phyloP scores from a whole-genome alignment of 2,888 invertebrate species.

The Cephus sareptanus region DNA sequence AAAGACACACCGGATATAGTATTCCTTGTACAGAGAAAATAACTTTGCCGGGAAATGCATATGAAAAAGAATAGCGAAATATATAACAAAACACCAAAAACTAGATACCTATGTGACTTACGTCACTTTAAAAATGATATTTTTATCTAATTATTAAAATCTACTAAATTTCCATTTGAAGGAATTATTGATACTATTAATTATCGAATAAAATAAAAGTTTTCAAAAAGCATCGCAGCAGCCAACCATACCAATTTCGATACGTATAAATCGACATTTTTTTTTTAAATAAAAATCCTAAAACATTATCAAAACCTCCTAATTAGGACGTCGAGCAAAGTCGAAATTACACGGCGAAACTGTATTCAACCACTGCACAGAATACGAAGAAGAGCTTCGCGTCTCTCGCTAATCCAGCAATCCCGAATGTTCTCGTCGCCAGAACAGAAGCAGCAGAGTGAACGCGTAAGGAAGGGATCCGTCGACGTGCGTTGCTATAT shows the following conservation, averaged over 20 bases:
- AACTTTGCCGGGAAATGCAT: background rate
- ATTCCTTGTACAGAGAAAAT: background rate
- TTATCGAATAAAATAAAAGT: background rate
- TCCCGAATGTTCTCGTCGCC: constrained; percentile 37
- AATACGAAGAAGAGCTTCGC: background rate
- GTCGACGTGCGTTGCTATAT: background rate
- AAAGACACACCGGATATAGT: background rate
- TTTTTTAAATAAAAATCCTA: no score
- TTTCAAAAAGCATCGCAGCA: background rate
- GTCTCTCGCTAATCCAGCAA: constrained; percentile 35
- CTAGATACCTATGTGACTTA: background rate
- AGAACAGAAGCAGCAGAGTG: constrained; percentile 22
- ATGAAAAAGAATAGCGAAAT: no score
- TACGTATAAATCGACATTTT: no score
- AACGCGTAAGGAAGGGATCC: background rate
- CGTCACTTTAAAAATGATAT: background rate
- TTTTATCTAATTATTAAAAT: background rate
- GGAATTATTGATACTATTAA: background rate
- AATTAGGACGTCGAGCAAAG: background rate
- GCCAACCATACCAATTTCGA: no score
- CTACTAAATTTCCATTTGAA: background rate
- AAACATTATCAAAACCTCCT: background rate
- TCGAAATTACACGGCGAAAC: background rate
- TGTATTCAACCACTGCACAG: background rate
- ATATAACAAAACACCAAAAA: background rate